Conservation (phyloP, 2,113 vertebrate species). For the Odobenus rosmarus region DNA sequence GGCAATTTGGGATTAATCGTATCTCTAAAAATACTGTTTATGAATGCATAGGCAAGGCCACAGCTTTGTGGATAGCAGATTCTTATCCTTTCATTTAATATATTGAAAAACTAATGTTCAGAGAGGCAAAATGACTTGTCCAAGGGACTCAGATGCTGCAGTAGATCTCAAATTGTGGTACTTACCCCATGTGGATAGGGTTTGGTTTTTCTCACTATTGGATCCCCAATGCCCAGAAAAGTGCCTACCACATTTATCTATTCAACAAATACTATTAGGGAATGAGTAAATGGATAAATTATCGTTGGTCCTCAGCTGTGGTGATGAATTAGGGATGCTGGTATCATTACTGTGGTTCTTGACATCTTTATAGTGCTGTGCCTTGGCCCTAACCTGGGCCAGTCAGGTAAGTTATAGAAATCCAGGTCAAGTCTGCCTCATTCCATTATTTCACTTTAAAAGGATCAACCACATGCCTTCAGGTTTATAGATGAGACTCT, state of each 20-base stretch:
- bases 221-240: neutral
- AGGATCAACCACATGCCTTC: neutral
- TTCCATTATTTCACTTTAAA: neutral
- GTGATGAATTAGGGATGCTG: neutral
- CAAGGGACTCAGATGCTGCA: neutral
- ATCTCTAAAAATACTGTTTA: neutral
- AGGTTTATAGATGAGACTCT: neutral
- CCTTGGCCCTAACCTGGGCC: neutral
- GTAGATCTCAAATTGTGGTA: neutral
- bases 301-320: neutral
- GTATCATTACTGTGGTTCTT: neutral
- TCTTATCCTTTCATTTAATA: neutral
- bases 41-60: neutral
- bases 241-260: neutral
- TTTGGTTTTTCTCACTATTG: neutral
- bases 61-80: neutral
- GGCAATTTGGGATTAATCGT: neutral
- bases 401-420: neutral
- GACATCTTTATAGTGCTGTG: neutral
- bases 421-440: neutral
- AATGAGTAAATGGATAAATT: conserved; percentile 15
- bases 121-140: neutral
- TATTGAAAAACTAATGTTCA: neutral
- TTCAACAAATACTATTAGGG: neutral
- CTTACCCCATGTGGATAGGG: neutral